Evolutionary conservation across 2,113 vertebrate genomes (phyloP).

Genomic region (Carassius gibelio): DNA sequence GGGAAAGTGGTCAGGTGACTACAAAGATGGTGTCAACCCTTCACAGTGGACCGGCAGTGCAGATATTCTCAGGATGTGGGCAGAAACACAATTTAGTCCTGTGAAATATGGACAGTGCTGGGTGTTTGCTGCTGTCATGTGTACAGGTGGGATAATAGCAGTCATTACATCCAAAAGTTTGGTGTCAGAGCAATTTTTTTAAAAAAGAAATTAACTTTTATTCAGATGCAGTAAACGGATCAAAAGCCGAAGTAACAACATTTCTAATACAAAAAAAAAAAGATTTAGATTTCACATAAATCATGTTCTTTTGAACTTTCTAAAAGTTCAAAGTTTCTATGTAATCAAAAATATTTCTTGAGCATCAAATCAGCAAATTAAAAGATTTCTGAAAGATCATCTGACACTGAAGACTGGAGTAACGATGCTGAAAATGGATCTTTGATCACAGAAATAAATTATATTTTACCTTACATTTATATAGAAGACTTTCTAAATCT

Average conservation of each 20-base stretch:
- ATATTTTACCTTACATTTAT: not conserved
- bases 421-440: not conserved
- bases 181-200: not conserved
- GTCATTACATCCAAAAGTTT: too few species aligned
- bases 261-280: not conserved
- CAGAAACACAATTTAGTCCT: constrained; percentile 74
- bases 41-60: constrained; percentile 87
- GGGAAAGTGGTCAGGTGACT: constrained; percentile 87
- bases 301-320: too few species aligned
- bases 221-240: not conserved
- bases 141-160: constrained; percentile 81
- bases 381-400: not conserved
- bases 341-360: too few species aligned
- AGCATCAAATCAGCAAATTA: not conserved
- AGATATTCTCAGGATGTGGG: constrained; percentile 85
- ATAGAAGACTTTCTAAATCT: not conserved
- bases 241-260: not conserved
- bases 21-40: constrained; percentile 77
- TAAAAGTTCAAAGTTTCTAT: too few species aligned
- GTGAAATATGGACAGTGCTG: constrained; percentile 96
- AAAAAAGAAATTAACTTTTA: not conserved
- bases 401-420: not conserved
- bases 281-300: not conserved
- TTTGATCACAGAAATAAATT: not conserved
- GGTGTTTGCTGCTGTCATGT: constrained; percentile 95